phyloP scores from a whole-genome alignment of 1,140 invertebrate genomes.

The Mylabris phalerata region DNA sequence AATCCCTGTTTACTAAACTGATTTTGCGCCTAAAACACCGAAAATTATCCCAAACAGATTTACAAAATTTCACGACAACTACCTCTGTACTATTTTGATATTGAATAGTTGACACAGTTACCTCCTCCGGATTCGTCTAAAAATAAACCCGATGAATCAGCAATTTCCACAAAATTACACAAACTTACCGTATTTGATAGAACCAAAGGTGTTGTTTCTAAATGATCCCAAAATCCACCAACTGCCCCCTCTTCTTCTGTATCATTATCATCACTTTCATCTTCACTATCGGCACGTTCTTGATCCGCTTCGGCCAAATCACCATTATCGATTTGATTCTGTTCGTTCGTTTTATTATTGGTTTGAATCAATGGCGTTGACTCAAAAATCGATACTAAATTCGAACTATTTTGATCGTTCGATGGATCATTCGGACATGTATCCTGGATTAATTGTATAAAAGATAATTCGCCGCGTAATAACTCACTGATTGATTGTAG shows the following conservation, averaged over 20 bases:
- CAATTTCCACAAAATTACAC: neutral
- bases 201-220: neutral
- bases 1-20: constrained; percentile 31
- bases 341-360: neutral
- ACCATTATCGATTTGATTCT: constrained; percentile 34
- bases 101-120: constrained; percentile 22
- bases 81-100: constrained; percentile 22
- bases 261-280: constrained; percentile 31
- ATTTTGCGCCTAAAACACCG: constrained; percentile 7
- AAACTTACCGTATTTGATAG: neutral
- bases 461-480: constrained; percentile 32
- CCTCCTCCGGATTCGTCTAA: constrained; percentile 25
- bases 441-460: constrained; percentile 34
- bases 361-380: too few relatives aligned
- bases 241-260: constrained; percentile 38
- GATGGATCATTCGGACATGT: constrained; percentile 9
- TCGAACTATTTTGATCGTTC: neutral
- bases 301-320: constrained; percentile 42
- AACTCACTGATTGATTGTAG: constrained; percentile 33
- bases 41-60: constrained; percentile 14
- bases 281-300: constrained; percentile 31
- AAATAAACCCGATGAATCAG: constrained; percentile 4
- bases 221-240: constrained; percentile 30
- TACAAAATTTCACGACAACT: constrained; percentile 1
- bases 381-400: neutral